These are phyloP conservation scores for Scylla paramamosain DNA, from an alignment of 1,140 invertebrate genomes.

Conservation along the genomic window DNA sequence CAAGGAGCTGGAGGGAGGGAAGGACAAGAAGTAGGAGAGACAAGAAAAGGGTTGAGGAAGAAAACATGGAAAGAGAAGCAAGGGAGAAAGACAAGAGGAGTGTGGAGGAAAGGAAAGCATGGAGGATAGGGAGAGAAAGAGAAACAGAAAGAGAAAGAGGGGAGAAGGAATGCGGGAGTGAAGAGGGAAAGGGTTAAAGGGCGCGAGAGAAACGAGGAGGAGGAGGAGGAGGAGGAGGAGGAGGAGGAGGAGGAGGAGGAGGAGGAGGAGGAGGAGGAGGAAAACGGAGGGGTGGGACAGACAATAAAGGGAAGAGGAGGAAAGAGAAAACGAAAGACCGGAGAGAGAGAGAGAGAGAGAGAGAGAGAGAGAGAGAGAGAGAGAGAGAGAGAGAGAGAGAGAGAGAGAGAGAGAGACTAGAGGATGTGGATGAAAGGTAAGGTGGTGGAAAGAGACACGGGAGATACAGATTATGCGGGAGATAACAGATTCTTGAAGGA, in stretches of 20 bases:
- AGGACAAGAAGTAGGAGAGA: too few species aligned
- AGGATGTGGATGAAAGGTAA: not conserved
- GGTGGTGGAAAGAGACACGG: not conserved
- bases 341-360: too few species aligned
- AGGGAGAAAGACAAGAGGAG: not conserved
- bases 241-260: not conserved
- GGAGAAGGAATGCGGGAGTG: not conserved
- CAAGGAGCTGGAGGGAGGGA: too few species aligned
- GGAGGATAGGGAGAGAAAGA: not conserved
- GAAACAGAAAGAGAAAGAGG: not conserved
- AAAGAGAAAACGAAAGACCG: not conserved
- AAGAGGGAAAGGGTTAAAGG: not conserved
- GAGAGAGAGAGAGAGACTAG: not conserved
- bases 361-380: not conserved
- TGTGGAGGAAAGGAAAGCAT: not conserved
- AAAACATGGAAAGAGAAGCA: not conserved
- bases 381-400: not conserved
- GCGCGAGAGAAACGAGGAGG: not conserved
- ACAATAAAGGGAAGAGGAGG: not conserved
- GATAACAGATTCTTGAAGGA: too few species aligned
- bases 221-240: not conserved
- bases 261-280: not conserved
- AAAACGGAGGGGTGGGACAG: not conserved
- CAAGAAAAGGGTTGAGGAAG: not conserved
- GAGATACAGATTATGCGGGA: not conserved